Evolutionary conservation across 1,140 invertebrate genomes (phyloP).

Genomic region (Procambarus clarkii): DNA sequence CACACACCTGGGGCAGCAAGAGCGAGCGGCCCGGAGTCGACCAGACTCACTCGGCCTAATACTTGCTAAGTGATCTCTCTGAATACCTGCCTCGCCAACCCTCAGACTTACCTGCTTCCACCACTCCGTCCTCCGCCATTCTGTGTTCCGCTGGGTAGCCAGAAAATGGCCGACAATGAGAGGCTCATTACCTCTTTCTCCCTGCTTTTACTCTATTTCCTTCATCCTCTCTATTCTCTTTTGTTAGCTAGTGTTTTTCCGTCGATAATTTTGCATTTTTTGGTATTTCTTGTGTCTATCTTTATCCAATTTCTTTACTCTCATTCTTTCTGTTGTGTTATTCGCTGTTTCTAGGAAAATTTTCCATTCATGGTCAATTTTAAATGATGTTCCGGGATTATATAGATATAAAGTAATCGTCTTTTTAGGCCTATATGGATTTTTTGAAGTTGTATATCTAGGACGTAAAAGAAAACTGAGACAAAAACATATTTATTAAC

Average conservation of each 20-base stretch:
- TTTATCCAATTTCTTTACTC: neutral
- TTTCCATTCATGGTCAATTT: no score
- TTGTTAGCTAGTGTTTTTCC: no score
- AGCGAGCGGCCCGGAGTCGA: neutral
- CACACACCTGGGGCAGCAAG: conserved; percentile 12
- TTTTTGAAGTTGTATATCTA: no score
- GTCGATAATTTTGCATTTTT: no score
- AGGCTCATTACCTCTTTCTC: neutral
- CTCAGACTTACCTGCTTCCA: neutral
- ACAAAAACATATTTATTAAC: no score
- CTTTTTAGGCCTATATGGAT: no score
- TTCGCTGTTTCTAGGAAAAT: no score
- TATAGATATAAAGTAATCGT: no score
- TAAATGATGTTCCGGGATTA: no score
- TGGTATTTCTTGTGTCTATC: no score
- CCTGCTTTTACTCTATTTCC: neutral
- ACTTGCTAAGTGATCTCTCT: conserved; percentile 2
- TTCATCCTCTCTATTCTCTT: neutral
- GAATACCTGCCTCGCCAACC: neutral
- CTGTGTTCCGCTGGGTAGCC: neutral
- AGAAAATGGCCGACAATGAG: conserved; percentile 16
- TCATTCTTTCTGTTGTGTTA: no score
- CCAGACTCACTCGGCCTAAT: neutral
- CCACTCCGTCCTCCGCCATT: neutral
- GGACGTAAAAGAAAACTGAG: no score